Evolutionary conservation across 2,797 vertebrate species (phyloP).

Genomic region (Naso thynnoides): DNA sequence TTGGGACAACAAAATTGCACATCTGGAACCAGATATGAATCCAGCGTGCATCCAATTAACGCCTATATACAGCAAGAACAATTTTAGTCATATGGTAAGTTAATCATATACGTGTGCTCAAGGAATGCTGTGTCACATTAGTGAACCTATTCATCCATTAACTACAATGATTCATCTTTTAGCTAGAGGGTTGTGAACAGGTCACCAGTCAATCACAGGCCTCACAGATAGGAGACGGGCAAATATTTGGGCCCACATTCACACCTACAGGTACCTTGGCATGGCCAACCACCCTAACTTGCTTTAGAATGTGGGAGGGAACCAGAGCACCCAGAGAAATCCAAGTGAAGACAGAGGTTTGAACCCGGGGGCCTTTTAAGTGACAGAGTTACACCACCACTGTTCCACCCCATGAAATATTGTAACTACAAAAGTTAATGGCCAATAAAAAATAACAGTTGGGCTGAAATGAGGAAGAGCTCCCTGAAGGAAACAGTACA

Average conservation of each 20-base stretch:
- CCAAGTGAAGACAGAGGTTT: background rate
- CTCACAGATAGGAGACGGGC: background rate
- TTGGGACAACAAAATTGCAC: background rate
- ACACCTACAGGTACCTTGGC: background rate
- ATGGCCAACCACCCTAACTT: background rate
- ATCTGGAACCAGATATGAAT: background rate
- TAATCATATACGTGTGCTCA: background rate
- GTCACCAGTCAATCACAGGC: background rate
- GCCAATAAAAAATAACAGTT: background rate
- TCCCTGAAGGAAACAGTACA: background rate
- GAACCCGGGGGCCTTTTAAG: background rate
- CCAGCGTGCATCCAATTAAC: background rate
- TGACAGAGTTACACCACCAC: background rate
- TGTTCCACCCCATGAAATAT: background rate
- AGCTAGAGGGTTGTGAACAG: background rate
- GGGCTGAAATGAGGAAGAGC: background rate
- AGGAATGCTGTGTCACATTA: background rate
- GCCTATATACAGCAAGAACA: background rate
- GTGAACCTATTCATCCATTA: background rate
- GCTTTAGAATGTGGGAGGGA: background rate
- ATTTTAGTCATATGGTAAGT: background rate
- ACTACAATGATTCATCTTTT: background rate
- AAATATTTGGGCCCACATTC: background rate
- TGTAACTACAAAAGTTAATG: background rate
- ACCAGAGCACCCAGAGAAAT: no score